Percentiles rank a stretch among this genome's conserved stretches.
Evolutionary conservation across 1,140 invertebrate genomes (phyloP).

Genomic region (Tetramorium alpestre): DNA sequence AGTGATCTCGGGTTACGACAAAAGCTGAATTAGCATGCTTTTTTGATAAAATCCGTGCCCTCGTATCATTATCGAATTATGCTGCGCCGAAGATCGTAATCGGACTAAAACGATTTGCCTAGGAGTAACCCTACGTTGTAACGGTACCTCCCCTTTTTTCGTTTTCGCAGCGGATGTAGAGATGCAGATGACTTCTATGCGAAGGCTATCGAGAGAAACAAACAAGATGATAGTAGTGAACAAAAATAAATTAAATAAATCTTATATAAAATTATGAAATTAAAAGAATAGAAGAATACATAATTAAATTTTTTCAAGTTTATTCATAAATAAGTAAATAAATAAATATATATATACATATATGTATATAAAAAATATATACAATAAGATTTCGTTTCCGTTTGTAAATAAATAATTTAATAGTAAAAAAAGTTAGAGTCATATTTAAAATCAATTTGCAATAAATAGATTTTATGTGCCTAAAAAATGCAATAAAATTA

Average conservation of each 20-base stretch:
- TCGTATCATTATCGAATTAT: constrained; percentile 85
- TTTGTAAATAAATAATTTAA: not conserved
- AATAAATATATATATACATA: too few species aligned
- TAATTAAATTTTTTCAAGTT: not conserved
- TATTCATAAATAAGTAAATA: not conserved
- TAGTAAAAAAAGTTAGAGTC: not conserved
- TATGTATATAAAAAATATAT: not conserved
- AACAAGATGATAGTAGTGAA: not conserved
- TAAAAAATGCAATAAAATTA: not conserved
- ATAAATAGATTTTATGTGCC: not conserved
- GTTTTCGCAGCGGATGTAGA: constrained; percentile 26
- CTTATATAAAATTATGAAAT: not conserved
- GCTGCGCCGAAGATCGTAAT: constrained; percentile 82
- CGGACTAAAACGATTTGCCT: constrained; percentile 77
- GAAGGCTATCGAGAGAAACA: not conserved
- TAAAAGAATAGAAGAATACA: not conserved
- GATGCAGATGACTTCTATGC: constrained; percentile 23
- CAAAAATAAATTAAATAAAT: constrained; percentile 4
- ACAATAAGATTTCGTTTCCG: not conserved
- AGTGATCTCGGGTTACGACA: constrained; percentile 82
- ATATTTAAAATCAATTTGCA: not conserved
- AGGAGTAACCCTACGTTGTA: constrained; percentile 76
- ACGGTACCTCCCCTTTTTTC: constrained; percentile 56
- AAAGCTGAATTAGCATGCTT: constrained; percentile 84
- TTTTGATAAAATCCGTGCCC: constrained; percentile 80